These are phyloP conservation scores for Globodera ellingtonae DNA, from an alignment of 1,140 invertebrate genomes.

Conservation along the genomic window DNA sequence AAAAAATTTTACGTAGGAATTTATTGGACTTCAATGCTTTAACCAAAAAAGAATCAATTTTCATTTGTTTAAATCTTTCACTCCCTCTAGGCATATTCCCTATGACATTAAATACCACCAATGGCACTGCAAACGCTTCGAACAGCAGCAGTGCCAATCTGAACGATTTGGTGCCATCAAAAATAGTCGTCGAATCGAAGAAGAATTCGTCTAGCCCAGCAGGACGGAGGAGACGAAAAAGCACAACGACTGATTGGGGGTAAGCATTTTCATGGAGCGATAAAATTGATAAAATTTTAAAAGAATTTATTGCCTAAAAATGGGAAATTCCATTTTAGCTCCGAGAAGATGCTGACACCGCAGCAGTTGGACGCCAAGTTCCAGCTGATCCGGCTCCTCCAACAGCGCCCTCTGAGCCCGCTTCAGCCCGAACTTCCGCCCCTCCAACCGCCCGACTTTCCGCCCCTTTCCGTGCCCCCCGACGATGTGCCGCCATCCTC, in stretches of 20 bases:
- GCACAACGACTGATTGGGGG: constrained; percentile 1
- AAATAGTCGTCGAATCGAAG: not conserved
- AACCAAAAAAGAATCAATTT: too few species aligned
- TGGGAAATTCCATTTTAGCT: not conserved
- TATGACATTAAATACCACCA: not conserved
- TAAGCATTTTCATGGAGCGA: not conserved
- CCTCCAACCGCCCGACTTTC: constrained; percentile 26
- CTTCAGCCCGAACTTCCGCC: constrained; percentile 21
- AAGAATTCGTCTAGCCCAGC: not conserved
- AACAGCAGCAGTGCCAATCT: not conserved
- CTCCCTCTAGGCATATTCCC: not conserved
- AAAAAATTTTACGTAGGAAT: not conserved
- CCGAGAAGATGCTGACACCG: constrained; percentile 12
- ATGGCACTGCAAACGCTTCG: not conserved
- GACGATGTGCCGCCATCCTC: not conserved
- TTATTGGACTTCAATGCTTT: too few species aligned
- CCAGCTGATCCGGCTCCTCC: constrained; percentile 13
- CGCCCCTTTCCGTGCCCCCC: not conserved
- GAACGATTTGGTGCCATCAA: not conserved
- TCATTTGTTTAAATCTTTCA: not conserved
- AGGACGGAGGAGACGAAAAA: not conserved
- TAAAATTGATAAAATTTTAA: too few species aligned
- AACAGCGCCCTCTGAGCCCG: constrained; percentile 15
- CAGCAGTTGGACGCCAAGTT: constrained; percentile 28
- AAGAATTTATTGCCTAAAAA: too few species aligned